Percentiles rank a stretch among this genome's conserved stretches.
phyloP scores from a whole-genome alignment of 1,140 invertebrate species.

The Brachionus asplanchnoidis region DNA sequence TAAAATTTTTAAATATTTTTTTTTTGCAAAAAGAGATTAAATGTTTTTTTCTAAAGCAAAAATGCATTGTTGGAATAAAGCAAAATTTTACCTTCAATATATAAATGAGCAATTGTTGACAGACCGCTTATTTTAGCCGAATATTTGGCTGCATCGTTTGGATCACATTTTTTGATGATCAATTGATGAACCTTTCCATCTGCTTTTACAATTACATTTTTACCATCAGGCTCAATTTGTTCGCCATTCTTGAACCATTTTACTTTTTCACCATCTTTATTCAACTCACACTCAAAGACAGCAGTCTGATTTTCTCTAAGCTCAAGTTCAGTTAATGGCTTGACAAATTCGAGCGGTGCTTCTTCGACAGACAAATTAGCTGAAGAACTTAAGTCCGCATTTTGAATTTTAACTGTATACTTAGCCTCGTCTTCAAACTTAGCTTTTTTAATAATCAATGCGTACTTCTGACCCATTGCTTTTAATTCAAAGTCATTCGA shows the following conservation, averaged over 20 bases:
- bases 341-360: conserved; percentile 16
- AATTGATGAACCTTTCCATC: conserved; percentile 38
- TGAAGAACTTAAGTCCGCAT: background rate
- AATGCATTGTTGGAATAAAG: background rate
- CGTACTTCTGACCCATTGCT: conserved; percentile 1
- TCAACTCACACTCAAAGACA: conserved; percentile 41
- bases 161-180: conserved; percentile 26
- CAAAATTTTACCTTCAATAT: background rate
- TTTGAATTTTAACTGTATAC: conserved; percentile 31
- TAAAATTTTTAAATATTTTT: too few relatives aligned
- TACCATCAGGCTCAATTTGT: conserved; percentile 12
- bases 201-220: conserved; percentile 2
- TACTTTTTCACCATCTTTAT: conserved; percentile 14
- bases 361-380: conserved; percentile 39
- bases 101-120: background rate
- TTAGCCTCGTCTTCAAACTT: conserved; percentile 30
- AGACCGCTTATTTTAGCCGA: conserved; percentile 16
- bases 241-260: conserved; percentile 41
- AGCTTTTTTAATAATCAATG: conserved; percentile 1
- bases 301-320: conserved; percentile 9
- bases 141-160: conserved; percentile 32
- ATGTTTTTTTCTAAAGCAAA: background rate
- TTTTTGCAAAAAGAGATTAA: background rate
- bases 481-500: background rate
- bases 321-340: background rate